Conservation (phyloP, 2,888 invertebrate genomes). For the Ichneumoninae sp. region DNA sequence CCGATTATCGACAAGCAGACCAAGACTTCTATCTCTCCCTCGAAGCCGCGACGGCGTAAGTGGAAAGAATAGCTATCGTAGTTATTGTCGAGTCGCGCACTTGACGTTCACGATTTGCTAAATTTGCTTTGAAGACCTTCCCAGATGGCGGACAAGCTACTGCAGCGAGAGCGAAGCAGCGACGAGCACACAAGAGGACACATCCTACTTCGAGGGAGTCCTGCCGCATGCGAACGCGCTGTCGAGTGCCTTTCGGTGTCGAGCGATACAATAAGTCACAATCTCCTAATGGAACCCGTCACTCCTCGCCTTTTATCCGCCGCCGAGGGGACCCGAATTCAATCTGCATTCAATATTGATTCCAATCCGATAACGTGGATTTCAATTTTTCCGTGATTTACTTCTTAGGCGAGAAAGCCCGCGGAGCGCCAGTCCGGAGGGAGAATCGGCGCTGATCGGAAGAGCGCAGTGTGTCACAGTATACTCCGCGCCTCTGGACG, state of each 20-base stretch:
- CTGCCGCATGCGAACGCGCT: conserved; percentile 58
- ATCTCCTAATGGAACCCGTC: conserved; percentile 80
- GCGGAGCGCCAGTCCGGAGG: conserved; percentile 30
- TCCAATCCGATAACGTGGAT: conserved; percentile 81
- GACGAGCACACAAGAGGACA: conserved; percentile 19
- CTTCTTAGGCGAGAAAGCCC: conserved; percentile 73
- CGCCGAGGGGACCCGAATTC: conserved; percentile 73
- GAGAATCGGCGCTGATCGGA: conserved; percentile 55
- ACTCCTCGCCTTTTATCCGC: conserved; percentile 71
- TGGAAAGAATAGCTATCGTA: conserved; percentile 24
- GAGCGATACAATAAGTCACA: conserved; percentile 78
- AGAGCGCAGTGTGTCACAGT: conserved; percentile 44
- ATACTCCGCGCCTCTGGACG: background rate
- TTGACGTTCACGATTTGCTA: conserved; percentile 26
- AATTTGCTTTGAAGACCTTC: conserved; percentile 8
- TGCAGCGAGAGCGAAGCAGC: conserved; percentile 19
- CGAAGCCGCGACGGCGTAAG: background rate
- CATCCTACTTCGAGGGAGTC: conserved; percentile 39
- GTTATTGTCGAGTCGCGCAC: conserved; percentile 10
- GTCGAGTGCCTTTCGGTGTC: conserved; percentile 79
- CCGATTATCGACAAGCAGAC: conserved; percentile 20
- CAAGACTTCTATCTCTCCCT: conserved; percentile 5
- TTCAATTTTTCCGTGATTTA: conserved; percentile 82
- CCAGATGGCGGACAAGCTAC: conserved; percentile 14
- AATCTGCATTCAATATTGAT: conserved; percentile 83